Evolutionary conservation across 2,797 vertebrate species (phyloP).

Genomic region (Epinephelus malabaricus): DNA sequence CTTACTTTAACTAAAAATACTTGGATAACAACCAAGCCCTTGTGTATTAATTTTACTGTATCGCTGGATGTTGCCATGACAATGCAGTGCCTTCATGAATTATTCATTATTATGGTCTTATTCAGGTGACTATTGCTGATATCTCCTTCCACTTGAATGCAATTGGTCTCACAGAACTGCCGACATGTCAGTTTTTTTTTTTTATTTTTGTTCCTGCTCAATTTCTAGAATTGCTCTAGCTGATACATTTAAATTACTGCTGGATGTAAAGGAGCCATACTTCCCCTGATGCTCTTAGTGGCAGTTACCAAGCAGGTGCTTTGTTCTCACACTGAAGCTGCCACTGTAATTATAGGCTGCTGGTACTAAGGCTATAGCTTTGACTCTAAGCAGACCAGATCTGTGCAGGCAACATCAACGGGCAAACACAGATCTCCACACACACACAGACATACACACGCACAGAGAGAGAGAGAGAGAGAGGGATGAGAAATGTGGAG

Average conservation of each 20-base stretch:
- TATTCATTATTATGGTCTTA: slow-evolving; percentile 10
- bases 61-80: slow-evolving; percentile 25
- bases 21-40: not conserved
- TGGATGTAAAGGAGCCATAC: slow-evolving; percentile 70
- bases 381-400: slow-evolving; percentile 52
- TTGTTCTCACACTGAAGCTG: slow-evolving; percentile 69
- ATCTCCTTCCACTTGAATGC: slow-evolving; percentile 23
- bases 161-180: slow-evolving; percentile 35
- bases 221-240: slow-evolving; percentile 50
- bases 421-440: not conserved
- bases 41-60: not conserved
- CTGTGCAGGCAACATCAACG: slow-evolving; percentile 42
- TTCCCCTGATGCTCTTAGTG: slow-evolving; percentile 73
- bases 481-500: slow-evolving; percentile 34
- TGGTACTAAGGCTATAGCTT: slow-evolving; percentile 50
- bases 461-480: not conserved
- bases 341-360: slow-evolving; percentile 80
- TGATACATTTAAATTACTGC: slow-evolving; percentile 72
- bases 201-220: slow-evolving; percentile 20
- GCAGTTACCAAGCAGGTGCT: slow-evolving; percentile 80
- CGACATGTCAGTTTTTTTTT: not conserved
- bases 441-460: not conserved
- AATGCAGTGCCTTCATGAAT: slow-evolving; percentile 8
- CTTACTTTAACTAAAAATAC: not conserved
- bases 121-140: not conserved